A percentile compares a stretch with the other conserved stretches of the same genome.
These are phyloP conservation scores for Siphlonurus alternatus DNA, from an alignment of 2,888 invertebrate genomes.

Conservation along the genomic window DNA sequence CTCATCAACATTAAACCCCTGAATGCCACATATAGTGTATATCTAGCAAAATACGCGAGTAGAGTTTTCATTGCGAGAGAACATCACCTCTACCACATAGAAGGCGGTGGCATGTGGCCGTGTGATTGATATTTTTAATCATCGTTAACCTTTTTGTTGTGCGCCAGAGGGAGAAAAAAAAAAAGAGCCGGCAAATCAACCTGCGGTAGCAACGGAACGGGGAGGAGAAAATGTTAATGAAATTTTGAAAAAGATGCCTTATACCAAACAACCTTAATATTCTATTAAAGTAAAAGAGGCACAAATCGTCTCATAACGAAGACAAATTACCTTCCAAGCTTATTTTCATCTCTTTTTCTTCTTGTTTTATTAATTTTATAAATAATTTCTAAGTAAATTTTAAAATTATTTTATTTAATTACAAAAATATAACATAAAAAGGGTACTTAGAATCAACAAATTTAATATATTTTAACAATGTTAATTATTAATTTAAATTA, in stretches of 20 bases:
- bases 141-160: not conserved
- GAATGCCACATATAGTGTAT: not conserved
- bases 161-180: not conserved
- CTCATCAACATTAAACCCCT: not conserved
- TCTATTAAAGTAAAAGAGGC: not conserved
- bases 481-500: too few relatives aligned
- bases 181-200: not conserved
- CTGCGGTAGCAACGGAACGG: not conserved
- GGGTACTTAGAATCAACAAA: too few relatives aligned
- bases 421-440: too few relatives aligned
- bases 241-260: not conserved
- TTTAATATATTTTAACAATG: too few relatives aligned
- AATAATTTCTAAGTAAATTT: not conserved
- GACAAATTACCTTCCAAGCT: not conserved
- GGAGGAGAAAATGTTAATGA: not conserved
- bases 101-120: too few relatives aligned
- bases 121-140: not conserved
- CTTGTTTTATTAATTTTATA: not conserved
- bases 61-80: not conserved
- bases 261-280: not conserved
- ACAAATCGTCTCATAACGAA: not conserved
- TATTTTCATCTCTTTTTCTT: not conserved
- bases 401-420: too few relatives aligned
- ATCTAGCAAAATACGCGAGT: not conserved
- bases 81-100: too few relatives aligned